Evolutionary conservation across 2,797 vertebrate genomes (phyloP).

Genomic region (Cheirogaleus major): DNA sequence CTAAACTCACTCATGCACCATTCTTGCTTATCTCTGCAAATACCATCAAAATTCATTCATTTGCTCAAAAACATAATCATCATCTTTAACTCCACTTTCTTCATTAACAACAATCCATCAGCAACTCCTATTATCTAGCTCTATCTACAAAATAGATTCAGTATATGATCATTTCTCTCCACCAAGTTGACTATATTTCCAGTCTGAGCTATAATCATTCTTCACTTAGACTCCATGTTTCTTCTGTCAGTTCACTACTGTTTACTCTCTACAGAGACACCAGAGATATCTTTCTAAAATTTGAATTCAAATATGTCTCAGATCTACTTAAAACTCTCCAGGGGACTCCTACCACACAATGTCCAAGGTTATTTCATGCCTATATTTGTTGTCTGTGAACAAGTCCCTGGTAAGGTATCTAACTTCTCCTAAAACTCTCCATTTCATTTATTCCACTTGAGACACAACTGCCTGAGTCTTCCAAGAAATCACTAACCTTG

Average conservation of each 20-base stretch:
- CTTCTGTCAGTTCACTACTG: not conserved
- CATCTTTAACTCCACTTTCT: not conserved
- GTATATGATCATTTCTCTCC: not conserved
- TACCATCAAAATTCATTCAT: not conserved
- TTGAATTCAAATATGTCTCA: not conserved
- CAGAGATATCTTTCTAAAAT: not conserved
- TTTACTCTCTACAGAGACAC: not conserved
- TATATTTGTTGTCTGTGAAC: not conserved
- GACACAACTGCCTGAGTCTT: not conserved
- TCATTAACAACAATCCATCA: not conserved
- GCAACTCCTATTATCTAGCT: not conserved
- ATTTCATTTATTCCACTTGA: not conserved
- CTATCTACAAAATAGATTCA: not conserved
- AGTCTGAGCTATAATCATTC: not conserved
- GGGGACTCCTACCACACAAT: not conserved
- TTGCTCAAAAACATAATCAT: not conserved
- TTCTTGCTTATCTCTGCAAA: not conserved
- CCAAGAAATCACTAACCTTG: not conserved
- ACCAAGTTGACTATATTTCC: not conserved
- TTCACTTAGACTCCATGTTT: not conserved
- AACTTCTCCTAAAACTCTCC: not conserved
- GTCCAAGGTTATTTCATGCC: not conserved
- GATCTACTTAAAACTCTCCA: not conserved
- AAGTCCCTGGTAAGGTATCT: not conserved
- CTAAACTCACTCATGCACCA: not conserved